These are phyloP conservation scores for Acrobasis repandana DNA, from an alignment of 2,888 invertebrate species.

Conservation along the genomic window DNA sequence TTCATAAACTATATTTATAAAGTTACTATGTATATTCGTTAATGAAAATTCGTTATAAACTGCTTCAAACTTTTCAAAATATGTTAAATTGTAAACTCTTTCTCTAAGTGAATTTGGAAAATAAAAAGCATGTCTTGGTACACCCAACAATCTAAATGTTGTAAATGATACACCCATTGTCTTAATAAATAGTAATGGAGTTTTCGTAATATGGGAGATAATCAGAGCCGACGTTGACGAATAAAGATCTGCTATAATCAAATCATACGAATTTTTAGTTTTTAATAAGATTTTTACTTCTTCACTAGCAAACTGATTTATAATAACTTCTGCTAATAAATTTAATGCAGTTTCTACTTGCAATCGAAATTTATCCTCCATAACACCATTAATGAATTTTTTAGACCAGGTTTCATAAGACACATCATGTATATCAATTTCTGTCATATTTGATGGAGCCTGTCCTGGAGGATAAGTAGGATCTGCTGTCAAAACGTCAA, in stretches of 20 bases:
- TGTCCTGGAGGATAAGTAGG: slow-evolving; percentile 34
- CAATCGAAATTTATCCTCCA: not conserved
- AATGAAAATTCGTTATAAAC: slow-evolving; percentile 33
- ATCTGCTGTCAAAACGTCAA: slow-evolving; percentile 48
- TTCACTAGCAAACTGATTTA: not conserved
- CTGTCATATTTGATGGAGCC: slow-evolving; percentile 40
- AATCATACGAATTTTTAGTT: not conserved
- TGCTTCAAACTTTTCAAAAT: not conserved
- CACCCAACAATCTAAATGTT: not conserved
- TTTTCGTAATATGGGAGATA: not conserved
- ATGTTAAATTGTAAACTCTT: not conserved
- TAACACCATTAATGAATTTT: not conserved
- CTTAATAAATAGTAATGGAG: not conserved
- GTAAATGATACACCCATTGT: not conserved
- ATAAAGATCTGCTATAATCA: not conserved
- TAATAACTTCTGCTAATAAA: not conserved
- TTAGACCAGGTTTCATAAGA: not conserved
- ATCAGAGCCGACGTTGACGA: not conserved
- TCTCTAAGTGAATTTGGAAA: not conserved
- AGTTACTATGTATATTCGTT: slow-evolving; percentile 4
- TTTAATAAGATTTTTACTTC: not conserved
- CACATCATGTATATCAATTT: slow-evolving; percentile 5
- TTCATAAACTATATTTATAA: slow-evolving; percentile 24
- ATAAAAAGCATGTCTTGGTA: not conserved
- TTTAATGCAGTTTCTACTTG: not conserved